Conservation (phyloP, 1,140 invertebrate genomes). For the Dendroctonus valens region DNA sequence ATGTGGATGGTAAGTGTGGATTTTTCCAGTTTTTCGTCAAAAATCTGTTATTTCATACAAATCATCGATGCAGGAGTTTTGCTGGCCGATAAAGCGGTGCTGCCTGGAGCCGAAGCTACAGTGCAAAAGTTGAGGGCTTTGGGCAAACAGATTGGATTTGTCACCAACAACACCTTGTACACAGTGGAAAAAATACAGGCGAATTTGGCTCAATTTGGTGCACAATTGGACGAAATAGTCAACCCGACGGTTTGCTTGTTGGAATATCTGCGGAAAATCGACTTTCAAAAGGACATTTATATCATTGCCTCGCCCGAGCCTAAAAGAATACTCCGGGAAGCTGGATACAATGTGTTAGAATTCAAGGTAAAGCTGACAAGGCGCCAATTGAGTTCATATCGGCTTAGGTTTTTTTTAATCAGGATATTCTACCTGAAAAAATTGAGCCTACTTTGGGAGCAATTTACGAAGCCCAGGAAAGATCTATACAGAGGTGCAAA, state of each 20-base stretch:
- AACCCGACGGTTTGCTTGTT: constrained; percentile 9
- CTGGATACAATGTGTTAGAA: constrained; percentile 21
- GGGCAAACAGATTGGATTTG: constrained; percentile 21
- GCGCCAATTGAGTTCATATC: background rate
- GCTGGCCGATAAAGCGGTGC: background rate
- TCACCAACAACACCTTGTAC: constrained; percentile 19
- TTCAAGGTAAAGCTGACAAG: constrained; percentile 10
- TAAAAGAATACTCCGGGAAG: constrained; percentile 6
- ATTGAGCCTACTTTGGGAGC: background rate
- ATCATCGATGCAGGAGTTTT: constrained; percentile 14
- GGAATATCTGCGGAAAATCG: constrained; percentile 7
- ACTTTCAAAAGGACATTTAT: constrained; percentile 22
- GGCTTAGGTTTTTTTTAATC: background rate
- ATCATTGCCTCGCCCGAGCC: background rate
- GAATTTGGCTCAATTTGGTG: constrained; percentile 2
- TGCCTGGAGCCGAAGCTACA: constrained; percentile 14
- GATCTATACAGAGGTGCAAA: constrained; percentile 11
- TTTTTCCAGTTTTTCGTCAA: background rate
- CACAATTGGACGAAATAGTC: constrained; percentile 11
- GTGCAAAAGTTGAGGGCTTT: constrained; percentile 14
- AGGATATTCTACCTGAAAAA: background rate
- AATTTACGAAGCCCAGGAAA: background rate
- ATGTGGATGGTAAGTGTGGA: constrained; percentile 13
- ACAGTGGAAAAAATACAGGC: background rate
- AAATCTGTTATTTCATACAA: background rate